Evolutionary conservation across 2,888 invertebrate species (phyloP).

Genomic region (Torymus aiolomorphi): DNA sequence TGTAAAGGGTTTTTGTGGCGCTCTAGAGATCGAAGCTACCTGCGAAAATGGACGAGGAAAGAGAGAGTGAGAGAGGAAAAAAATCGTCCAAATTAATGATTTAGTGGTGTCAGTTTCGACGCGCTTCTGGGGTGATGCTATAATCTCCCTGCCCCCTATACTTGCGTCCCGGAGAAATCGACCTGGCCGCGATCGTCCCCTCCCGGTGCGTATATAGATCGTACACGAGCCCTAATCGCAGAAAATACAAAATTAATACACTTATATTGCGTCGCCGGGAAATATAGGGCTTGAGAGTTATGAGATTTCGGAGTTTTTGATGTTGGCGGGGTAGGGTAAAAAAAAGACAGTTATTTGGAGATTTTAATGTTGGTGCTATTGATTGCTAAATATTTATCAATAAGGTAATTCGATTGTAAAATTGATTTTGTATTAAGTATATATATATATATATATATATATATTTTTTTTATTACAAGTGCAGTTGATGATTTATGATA

Average conservation of each 20-base stretch:
- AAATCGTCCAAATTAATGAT: slow-evolving; percentile 74
- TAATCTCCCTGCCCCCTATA: slow-evolving; percentile 49
- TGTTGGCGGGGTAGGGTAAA: too few relatives aligned
- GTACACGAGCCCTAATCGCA: slow-evolving; percentile 43
- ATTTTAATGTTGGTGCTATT: too few relatives aligned
- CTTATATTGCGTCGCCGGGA: slow-evolving; percentile 19
- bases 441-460: too few relatives aligned
- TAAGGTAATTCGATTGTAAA: too few relatives aligned
- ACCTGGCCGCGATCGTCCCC: slow-evolving; percentile 9
- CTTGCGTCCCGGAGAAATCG: not conserved
- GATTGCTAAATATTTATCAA: too few relatives aligned
- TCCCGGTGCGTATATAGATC: not conserved
- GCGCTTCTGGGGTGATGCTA: slow-evolving; percentile 63
- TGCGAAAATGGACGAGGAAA: slow-evolving; percentile 61
- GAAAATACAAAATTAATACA: slow-evolving; percentile 58
- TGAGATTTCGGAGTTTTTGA: slow-evolving; percentile 10
- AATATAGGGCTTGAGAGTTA: slow-evolving; percentile 7
- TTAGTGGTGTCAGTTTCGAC: slow-evolving; percentile 73
- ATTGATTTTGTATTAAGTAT: too few relatives aligned
- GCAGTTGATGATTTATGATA: too few relatives aligned
- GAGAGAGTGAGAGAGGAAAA: slow-evolving; percentile 51
- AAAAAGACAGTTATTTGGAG: too few relatives aligned
- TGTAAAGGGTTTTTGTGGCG: slow-evolving; percentile 68
- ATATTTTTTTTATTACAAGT: too few relatives aligned
- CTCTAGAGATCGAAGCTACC: slow-evolving; percentile 63